Evolutionary conservation across 2,888 invertebrate genomes (phyloP).

Genomic region (Petrolisthes cinctipes): DNA sequence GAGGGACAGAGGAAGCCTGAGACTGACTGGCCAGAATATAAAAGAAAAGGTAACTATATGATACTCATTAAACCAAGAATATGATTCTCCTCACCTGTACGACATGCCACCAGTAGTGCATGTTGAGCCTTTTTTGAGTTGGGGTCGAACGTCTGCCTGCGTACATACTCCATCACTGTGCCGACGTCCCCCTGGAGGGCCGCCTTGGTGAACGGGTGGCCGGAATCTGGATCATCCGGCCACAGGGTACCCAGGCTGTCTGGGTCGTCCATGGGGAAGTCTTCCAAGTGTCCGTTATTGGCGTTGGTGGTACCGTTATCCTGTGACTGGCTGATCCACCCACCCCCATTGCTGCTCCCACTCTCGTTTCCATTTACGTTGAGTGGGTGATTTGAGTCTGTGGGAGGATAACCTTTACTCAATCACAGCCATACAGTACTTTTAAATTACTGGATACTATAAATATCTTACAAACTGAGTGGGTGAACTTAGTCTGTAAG

Average conservation of each 20-base stretch:
- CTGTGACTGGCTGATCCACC: background rate
- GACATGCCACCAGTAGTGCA: slow-evolving; percentile 61
- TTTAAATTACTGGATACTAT: background rate
- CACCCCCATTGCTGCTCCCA: background rate
- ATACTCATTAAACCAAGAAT: background rate
- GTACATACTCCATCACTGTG: slow-evolving; percentile 51
- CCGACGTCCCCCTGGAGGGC: slow-evolving; percentile 51
- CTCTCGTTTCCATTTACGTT: background rate
- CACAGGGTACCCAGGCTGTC: slow-evolving; percentile 42
- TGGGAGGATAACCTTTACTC: background rate
- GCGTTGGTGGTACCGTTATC: background rate
- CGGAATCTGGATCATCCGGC: slow-evolving; percentile 63
- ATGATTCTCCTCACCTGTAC: slow-evolving; percentile 49
- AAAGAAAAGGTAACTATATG: too few relatives aligned
- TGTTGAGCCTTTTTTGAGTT: slow-evolving; percentile 62
- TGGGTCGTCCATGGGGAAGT: slow-evolving; percentile 40
- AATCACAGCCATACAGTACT: background rate
- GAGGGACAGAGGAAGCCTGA: too few relatives aligned
- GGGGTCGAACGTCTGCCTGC: slow-evolving; percentile 60
- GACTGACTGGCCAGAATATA: too few relatives aligned
- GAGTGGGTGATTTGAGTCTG: background rate
- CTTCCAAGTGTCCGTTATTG: slow-evolving; percentile 27
- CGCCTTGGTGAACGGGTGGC: slow-evolving; percentile 63
- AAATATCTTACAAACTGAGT: background rate
- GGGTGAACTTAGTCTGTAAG: too few relatives aligned